Percentiles rank a stretch among this genome's conserved stretches.
Conservation (phyloP, 2,113 vertebrate species). For the Paralichthys olivaceus region DNA sequence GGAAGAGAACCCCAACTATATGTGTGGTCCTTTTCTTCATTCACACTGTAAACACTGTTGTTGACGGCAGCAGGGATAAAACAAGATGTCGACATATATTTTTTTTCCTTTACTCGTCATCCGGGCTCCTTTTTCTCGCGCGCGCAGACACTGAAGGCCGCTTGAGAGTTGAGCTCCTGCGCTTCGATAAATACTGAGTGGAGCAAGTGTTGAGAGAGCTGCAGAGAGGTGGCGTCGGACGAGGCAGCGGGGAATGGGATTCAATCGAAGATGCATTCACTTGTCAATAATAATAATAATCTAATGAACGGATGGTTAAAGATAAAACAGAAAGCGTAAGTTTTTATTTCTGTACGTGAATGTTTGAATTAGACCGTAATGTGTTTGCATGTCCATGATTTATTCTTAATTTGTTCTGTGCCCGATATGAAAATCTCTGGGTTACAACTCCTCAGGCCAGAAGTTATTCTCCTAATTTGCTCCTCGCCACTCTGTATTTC, state of each 20-base stretch:
- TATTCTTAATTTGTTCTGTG: conserved; percentile 5
- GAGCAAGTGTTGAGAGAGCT: conserved; percentile 20
- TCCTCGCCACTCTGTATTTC: conserved; percentile 26
- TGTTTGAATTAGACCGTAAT: too few species aligned
- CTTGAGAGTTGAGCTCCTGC: conserved; percentile 18
- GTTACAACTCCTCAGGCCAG: conserved; percentile 45
- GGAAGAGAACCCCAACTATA: not conserved
- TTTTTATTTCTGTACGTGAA: too few species aligned
- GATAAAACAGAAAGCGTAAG: too few species aligned
- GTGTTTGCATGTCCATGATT: too few species aligned
- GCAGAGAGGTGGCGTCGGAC: conserved; percentile 13
- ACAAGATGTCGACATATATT: conserved; percentile 20
- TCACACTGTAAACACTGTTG: conserved; percentile 32
- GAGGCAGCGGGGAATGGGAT: conserved; percentile 17
- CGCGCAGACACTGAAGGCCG: conserved; percentile 4
- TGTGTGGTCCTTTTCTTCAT: conserved; percentile 11
- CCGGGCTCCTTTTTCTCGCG: not conserved
- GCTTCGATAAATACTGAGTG: conserved; percentile 32
- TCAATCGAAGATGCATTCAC: conserved; percentile 38
- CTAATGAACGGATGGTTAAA: conserved; percentile 1
- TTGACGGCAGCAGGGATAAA: conserved; percentile 30
- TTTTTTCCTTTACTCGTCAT: conserved; percentile 21
- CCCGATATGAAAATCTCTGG: conserved; percentile 40
- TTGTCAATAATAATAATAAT: conserved; percentile 10
- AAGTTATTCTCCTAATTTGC: conserved; percentile 52